Conservation (phyloP, 2,888 invertebrate genomes). For the Laspeyria flexula region DNA sequence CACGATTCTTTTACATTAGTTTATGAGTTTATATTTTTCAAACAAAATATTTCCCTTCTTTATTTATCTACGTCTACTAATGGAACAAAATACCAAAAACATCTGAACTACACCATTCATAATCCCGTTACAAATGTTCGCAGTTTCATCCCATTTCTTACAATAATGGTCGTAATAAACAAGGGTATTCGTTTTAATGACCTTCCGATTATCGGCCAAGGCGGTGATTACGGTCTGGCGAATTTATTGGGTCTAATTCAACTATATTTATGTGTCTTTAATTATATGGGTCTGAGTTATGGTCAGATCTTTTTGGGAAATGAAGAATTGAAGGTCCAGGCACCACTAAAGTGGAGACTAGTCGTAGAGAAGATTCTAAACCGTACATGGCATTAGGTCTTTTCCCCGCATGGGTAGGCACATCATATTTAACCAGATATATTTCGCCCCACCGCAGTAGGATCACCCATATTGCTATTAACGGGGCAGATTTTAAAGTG, state of each 20-base stretch:
- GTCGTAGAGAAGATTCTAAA: too few species aligned
- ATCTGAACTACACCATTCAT: conserved; percentile 15
- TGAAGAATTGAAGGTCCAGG: background rate
- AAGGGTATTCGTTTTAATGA: conserved; percentile 42
- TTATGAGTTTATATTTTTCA: too few species aligned
- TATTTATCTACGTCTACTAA: background rate
- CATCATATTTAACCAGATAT: too few species aligned
- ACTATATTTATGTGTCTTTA: conserved; percentile 32
- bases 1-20: too few species aligned
- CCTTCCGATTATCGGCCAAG: conserved; percentile 36
- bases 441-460: too few species aligned
- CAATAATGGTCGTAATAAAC: conserved; percentile 40
- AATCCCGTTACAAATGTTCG: conserved; percentile 12
- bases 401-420: too few species aligned
- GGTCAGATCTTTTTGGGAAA: background rate
- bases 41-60: background rate
- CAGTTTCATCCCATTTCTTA: conserved; percentile 37
- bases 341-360: too few species aligned
- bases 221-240: conserved; percentile 31
- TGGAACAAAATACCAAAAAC: background rate
- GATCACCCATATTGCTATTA: too few species aligned
- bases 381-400: too few species aligned
- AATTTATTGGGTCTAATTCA: conserved; percentile 35
- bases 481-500: too few species aligned
- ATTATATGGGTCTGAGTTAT: conserved; percentile 13